Evolutionary conservation across 2,888 invertebrate genomes (phyloP).

Genomic region (Leptura quadrifasciata): DNA sequence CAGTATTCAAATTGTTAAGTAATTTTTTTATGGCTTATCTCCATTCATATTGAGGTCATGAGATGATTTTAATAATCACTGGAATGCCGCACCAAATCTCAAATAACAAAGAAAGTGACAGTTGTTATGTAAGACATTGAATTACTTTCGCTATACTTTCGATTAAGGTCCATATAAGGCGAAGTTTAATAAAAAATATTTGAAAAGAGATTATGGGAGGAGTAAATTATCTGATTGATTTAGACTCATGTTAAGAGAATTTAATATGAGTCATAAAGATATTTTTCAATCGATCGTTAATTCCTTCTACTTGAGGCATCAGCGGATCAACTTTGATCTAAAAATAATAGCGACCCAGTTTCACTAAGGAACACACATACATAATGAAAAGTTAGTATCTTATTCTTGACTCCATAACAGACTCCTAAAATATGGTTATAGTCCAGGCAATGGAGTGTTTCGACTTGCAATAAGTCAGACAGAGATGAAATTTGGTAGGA

Average conservation of each 20-base stretch:
- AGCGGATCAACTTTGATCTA: too few relatives aligned
- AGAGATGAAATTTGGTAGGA: too few relatives aligned
- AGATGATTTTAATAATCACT: not conserved
- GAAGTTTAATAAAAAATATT: not conserved
- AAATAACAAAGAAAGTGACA: constrained; percentile 10
- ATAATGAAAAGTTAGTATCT: too few relatives aligned
- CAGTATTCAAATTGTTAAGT: not conserved
- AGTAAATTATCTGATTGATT: not conserved
- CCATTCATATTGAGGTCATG: constrained; percentile 10
- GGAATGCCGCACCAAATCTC: not conserved
- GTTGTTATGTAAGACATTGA: constrained; percentile 7
- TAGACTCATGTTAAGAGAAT: not conserved
- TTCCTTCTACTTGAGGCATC: not conserved
- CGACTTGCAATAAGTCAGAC: too few relatives aligned
- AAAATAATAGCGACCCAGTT: too few relatives aligned
- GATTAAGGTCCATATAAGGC: not conserved
- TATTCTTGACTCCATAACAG: too few relatives aligned
- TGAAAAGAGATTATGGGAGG: not conserved
- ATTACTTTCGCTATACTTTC: constrained; percentile 11
- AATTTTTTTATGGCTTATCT: not conserved
- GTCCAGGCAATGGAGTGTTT: too few relatives aligned
- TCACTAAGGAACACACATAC: too few relatives aligned
- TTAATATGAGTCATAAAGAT: too few relatives aligned
- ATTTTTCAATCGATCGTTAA: not conserved
- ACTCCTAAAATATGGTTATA: too few relatives aligned